Percentiles rank a stretch among this genome's conserved stretches.
Conservation (phyloP, 2,888 invertebrate species). For the Drosophila gaucha region DNA sequence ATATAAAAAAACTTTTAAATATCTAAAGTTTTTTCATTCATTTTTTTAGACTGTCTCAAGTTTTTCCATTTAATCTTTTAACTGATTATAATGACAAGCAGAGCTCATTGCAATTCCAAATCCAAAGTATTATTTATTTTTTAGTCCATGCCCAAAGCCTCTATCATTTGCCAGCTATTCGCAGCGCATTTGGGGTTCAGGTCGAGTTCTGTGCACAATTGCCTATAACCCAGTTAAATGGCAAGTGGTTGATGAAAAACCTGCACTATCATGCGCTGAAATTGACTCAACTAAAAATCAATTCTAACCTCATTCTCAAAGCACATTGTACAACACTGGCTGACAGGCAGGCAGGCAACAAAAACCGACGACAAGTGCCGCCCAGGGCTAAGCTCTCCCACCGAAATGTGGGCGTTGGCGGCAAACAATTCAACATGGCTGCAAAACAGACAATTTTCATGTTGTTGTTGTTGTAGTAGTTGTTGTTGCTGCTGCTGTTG, state of each 20-base stretch:
- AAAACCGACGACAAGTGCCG: conserved; percentile 34
- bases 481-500: conserved; percentile 15
- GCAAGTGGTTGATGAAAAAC: conserved; percentile 23
- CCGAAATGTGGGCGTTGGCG: conserved; percentile 50
- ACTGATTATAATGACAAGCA: no score
- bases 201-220: conserved; percentile 11
- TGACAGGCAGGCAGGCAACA: conserved; percentile 1
- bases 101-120: not conserved
- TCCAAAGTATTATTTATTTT: not conserved
- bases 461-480: conserved; percentile 4
- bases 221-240: conserved; percentile 44
- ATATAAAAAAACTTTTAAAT: no score
- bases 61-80: no score
- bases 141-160: not conserved
- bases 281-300: conserved; percentile 61
- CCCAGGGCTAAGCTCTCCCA: conserved; percentile 33
- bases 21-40: no score
- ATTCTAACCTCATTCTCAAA: conserved; percentile 66
- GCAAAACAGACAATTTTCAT: conserved; percentile 29
- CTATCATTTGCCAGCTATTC: not conserved
- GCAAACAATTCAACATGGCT: conserved; percentile 39
- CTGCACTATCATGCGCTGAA: conserved; percentile 51
- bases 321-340: conserved; percentile 29
- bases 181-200: not conserved
- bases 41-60: no score